Percentiles rank a stretch among this genome's conserved stretches.
These are phyloP conservation scores for Hiodon alosoides DNA, from an alignment of 2,113 vertebrate species.

Conservation along the genomic window DNA sequence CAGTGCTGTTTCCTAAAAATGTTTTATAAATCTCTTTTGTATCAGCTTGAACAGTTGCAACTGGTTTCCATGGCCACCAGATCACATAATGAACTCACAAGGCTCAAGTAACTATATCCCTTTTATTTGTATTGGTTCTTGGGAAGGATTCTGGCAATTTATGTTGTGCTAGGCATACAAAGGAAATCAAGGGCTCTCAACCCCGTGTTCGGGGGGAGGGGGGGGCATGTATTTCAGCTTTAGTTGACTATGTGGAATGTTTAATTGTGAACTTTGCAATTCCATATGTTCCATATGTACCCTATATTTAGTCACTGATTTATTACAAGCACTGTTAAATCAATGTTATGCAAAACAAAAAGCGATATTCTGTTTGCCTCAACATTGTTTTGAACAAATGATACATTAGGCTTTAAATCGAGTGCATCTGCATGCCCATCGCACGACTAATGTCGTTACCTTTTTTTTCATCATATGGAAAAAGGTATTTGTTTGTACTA, in stretches of 20 bases:
- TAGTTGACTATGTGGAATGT: slow-evolving; percentile 8
- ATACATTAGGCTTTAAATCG: neutral
- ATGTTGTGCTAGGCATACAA: neutral
- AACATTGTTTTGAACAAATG: neutral
- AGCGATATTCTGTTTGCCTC: neutral
- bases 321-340: neutral
- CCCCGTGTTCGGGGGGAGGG: neutral
- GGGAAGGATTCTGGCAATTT: neutral
- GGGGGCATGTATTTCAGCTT: neutral
- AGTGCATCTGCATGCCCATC: too few relatives aligned
- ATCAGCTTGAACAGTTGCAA: neutral
- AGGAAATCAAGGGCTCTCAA: neutral
- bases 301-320: neutral
- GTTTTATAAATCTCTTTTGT: neutral
- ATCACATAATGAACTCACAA: neutral
- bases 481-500: slow-evolving; percentile 5
- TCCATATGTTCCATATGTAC: neutral
- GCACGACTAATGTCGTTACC: neutral
- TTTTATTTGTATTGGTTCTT: neutral
- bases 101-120: neutral
- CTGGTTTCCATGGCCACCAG: slow-evolving; percentile 4
- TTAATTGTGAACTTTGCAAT: neutral
- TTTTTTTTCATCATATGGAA: neutral
- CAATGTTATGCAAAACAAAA: neutral
- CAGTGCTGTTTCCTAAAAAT: neutral